A percentile compares a stretch with the other conserved stretches of the same genome.
Evolutionary conservation across 1,140 invertebrate species (phyloP).

Genomic region (Caerostris darwini): DNA sequence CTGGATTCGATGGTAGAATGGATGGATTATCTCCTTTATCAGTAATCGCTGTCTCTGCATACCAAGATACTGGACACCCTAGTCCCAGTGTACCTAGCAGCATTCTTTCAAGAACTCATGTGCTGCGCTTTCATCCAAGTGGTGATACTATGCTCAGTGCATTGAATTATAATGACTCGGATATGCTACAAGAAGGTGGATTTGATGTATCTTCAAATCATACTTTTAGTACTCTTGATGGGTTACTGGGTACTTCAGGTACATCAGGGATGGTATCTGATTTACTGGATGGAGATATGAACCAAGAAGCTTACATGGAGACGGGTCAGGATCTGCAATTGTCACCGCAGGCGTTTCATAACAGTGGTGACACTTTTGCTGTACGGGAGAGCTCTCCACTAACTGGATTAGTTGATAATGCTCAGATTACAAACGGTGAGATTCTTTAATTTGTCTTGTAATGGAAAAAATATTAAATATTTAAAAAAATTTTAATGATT

Average conservation of each 20-base stretch:
- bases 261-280: slow-evolving; percentile 82
- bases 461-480: too few species aligned
- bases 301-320: slow-evolving; percentile 83
- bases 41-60: slow-evolving; percentile 80
- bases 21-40: slow-evolving; percentile 80
- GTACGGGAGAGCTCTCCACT: slow-evolving; percentile 72
- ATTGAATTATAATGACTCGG: slow-evolving; percentile 82
- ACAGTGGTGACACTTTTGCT: slow-evolving; percentile 86
- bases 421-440: slow-evolving; percentile 53
- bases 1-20: slow-evolving; percentile 71
- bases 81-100: slow-evolving; percentile 79
- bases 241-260: slow-evolving; percentile 80
- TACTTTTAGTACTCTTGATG: slow-evolving; percentile 81
- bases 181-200: slow-evolving; percentile 81
- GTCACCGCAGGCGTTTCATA: slow-evolving; percentile 87
- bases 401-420: slow-evolving; percentile 52
- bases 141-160: slow-evolving; percentile 83
- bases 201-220: slow-evolving; percentile 81
- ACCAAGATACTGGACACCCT: slow-evolving; percentile 80
- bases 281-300: slow-evolving; percentile 88
- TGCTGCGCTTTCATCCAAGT: slow-evolving; percentile 57
- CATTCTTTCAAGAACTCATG: slow-evolving; percentile 59
- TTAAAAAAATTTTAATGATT: too few species aligned
- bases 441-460: too few species aligned
- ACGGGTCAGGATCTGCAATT: slow-evolving; percentile 84